Base-by-base conservation (phyloP, 2,888 invertebrate genomes). In the Caenorhabditis afra region DNA sequence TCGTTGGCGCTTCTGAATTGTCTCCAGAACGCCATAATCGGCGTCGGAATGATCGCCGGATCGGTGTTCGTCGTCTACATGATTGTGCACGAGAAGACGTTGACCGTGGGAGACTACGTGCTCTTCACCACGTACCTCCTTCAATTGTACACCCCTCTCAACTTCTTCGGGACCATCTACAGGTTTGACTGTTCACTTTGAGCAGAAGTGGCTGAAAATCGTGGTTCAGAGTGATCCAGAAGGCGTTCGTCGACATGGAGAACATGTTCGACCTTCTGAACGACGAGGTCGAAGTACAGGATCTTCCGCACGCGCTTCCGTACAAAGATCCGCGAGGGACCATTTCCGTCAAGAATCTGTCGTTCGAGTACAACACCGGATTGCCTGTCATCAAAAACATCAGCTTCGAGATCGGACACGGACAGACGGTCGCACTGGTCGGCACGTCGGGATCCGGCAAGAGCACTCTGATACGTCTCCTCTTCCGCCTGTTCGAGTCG, bases 241-340 rank as follows among this genome's bases (percentile, higher is more conserved):
- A 95, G 92, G 95, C 96, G 90, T 98, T 99, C 90, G 94, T 98
- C 18, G 98, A 99, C 90, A 98, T 98, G 98, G 98, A 99, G 91
- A 98, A 98, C 91, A 97, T 99, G 98, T 96, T 98, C 91, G 97
- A 97, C 86, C 91, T 99, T 80, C 92, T 99, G 88, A 93, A 94
- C 45, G 95, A 96, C 89, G 93, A 94, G 52, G 93, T 94, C 65
- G 97, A 98, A 92, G 94, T 88, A 2, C 85, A 83, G 64, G 96
- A 98, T 91, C 93, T 94, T 0, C 93, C 94, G 0, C 94, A 94
- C 65, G 96, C 96, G 10, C 93, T 93, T 0, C 93, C 93, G 0
- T 91, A 97, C 57, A 86, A 92, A 3, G 92, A 95, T 11, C 92
- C 93, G 50, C 93, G 93, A 65, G 92, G 92, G 41, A 85, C 89